Evolutionary conservation across 64 coral and sea anemone genomes (phyloP), one percentile per base, ranked within the genome.

Genomic region (Stylophora pistillata): DNA sequence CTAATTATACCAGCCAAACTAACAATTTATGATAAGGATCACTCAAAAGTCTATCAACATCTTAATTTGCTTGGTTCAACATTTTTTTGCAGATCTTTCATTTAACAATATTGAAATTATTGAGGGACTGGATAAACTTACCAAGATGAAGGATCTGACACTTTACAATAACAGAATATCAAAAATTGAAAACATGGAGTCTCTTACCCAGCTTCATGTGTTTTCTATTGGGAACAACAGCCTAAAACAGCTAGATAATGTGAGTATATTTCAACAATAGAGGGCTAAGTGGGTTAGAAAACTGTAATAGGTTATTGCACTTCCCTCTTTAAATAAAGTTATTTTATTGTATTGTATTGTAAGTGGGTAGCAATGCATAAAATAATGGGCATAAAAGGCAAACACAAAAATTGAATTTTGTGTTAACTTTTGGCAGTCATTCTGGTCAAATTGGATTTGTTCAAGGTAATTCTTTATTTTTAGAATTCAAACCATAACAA

Each of bases 51-150:
- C 16, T 65, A 16, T 11, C 17, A 58, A n/a, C 25, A 0, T 56
- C 5, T 55, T 23, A 37, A 30, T 9, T 55, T 27, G 59, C 20
- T 53, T 47, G 33, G 56, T 6, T 54, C 5, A 31, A 65, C 28
- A 18, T 85, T 30, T 55, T 53, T 4, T 89, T 92, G 56, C 55
- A 99, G 97, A 99, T 91, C 71, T 99, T 11, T 99, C 97, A 72
- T 99, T 99, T 70, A 99, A 99, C 88, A 99, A 99, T 61, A 99
- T 99, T 74, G 97, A 99, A 88, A 93, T 99, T 32, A 73, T 99
- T 13, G 97, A 99, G 71, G 97, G 97, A 26, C 85, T 99, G 41
- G 91, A 90, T 23, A 99, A 87, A 83, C 93, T 99, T 16, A 89
- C 84, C 0, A 99, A 95, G 82, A 59, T 99, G 30, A 95, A 95